Base-by-base conservation (phyloP, 2,797 vertebrate species). In the Neosalanx taihuensis region DNA sequence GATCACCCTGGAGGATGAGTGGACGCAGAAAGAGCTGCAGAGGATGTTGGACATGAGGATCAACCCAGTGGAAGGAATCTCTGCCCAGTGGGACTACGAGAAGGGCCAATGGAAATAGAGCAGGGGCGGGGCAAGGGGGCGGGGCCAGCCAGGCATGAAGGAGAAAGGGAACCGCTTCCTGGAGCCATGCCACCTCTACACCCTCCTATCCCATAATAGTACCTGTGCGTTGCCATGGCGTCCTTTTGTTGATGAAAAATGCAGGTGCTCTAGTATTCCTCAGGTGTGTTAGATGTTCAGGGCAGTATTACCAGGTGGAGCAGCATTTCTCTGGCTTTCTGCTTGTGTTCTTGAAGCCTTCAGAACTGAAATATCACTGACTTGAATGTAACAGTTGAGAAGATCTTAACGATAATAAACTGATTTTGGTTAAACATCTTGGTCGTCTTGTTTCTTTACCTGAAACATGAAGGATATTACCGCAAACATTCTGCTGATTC, bases 101-200 rank as follows among this genome's bases (percentile, higher is more conserved):
- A 95, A 92, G 87, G 90, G 91, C n/a, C 89, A 94, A 71, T 96
- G 95, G 95, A 96, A 96, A 84, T 94, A 83, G 82, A 81, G 66
- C 23, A 3, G 62, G 69, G 6, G n/a, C 12, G 41, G 6, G 67
- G 58, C 58, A 6, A 76, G 63, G 66, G 70, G 41, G 4, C 61
- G 26, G 63, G 17, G 73, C 17, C 51, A 53, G 17, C 3, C 51
- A 1, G 51, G 6, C 6, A 46, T 4, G 51, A 65, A 7, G 17
- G 57, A n/a, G 57, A 12, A 41, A 41, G 37, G 9, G 37, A 41
- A 41, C 37, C 37, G 9, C 6, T 41, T 41, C 37, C 37, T 41
- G 37, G 37, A 41, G 7, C 37, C 9, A 7, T 41, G 37, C 37
- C 10, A 10, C 9, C 37, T 41, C 37, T 41, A 64, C 1, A 1